Base-by-base conservation (phyloP, 1,140 invertebrate genomes). In the Mamestra configurata region DNA sequence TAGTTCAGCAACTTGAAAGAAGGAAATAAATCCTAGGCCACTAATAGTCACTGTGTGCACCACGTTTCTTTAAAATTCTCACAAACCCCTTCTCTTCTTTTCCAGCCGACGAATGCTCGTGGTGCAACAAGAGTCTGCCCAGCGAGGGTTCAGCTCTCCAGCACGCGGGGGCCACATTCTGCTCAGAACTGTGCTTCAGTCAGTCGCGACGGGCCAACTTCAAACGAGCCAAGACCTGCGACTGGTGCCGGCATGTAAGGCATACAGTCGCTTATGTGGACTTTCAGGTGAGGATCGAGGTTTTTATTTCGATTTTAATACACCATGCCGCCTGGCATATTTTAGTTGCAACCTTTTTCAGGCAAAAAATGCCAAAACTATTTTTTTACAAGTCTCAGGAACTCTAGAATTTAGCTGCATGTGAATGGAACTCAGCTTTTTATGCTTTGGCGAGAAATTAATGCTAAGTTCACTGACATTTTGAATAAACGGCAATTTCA, bases 191-290 rank as follows among this genome's bases (percentile, higher is more conserved):
- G 24, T 99, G 98, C 94, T 98, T 98, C 94, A 97, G 97, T 8
- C 98, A 98, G 88, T 98, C 98, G 15, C 95, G 98, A 64, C 95
- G 98, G 55, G 98, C 98, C 0, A 98, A 97, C 79, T 98, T 98
- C 93, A 98, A 98, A 92, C 97, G 97, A 84, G 98, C 98, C 77
- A 98, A 98, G 93, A 98, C 98, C n/a, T 99, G 98, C 90, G 98
- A 99, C 92, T 99, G 98, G 98, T 99, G 98, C 91, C 96, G 97
- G 80, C 98, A 98, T 88, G 97, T 98, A 10, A 95, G 98, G 24
- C 98, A 98, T 87, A 98, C 98, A 0, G 97, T 98, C n/a, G 98
- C 97, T 84, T 98, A 98, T 86, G 98, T 98, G 18, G 98, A 98
- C 92, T 98, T 98, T 90, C 93, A 94, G 92, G 93, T 94, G n/a